These are phyloP conservation scores for Cephus spinipes DNA, from an alignment of 2,888 invertebrate genomes.

Conservation along the genomic window DNA sequence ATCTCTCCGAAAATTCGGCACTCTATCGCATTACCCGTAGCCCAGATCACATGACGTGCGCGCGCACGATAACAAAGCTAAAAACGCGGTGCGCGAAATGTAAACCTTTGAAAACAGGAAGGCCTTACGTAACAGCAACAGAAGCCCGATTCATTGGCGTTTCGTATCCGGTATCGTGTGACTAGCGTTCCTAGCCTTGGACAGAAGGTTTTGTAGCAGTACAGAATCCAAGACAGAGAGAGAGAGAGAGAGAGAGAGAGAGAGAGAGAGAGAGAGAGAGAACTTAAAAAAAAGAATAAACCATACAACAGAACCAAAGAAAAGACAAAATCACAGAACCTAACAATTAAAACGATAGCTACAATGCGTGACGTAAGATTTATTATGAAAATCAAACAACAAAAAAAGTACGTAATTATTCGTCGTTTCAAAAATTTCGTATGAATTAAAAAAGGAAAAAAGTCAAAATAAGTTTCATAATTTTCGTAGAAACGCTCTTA, in stretches of 20 bases:
- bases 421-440: not conserved
- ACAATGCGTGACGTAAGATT: not conserved
- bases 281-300: not conserved
- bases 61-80: not conserved
- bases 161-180: slow-evolving; percentile 14
- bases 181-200: not conserved
- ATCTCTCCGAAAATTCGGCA: not conserved
- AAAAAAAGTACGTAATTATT: not conserved
- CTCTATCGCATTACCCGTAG: not conserved
- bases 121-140: slow-evolving; percentile 29
- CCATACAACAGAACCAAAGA: not conserved
- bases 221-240: not conserved
- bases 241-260: not conserved
- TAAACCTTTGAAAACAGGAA: slow-evolving; percentile 16
- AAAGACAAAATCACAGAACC: not conserved
- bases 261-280: not conserved
- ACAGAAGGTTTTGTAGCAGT: not conserved
- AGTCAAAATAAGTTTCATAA: not conserved
- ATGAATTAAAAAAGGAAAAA: not conserved
- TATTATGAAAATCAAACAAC: not conserved
- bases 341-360: not conserved
- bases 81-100: not conserved
- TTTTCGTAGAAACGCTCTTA: not conserved
- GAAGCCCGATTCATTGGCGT: slow-evolving; percentile 30
- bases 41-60: not conserved